Base-by-base conservation (phyloP, 1,140 invertebrate species). In the Palaemon carinicauda region DNA sequence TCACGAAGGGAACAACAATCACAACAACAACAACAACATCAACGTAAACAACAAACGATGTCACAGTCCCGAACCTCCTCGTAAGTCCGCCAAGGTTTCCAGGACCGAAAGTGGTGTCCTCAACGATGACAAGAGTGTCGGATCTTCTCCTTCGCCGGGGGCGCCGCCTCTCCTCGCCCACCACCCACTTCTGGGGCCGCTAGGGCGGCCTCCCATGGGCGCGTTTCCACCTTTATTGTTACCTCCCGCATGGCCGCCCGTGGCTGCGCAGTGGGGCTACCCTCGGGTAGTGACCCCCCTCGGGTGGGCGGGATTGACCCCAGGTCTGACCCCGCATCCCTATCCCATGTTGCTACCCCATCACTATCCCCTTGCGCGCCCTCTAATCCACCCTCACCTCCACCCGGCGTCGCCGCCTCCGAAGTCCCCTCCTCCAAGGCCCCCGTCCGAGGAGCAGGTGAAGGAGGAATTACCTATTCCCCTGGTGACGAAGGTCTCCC, bases 371-470 rank as follows among this genome's bases (percentile, higher is more conserved):
- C 71, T 89, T 77, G 50, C 82, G 82, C 71, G 80, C 74, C 71
- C 53, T 54, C 33, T 87, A 80, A 50, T 89, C 87, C 51, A 88
- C 89, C 33, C 75, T 89, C 19, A 82, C 41, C 88, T 74, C 29
- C 90, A 75, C 52, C 89, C 88, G 12, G 56, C 81, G 29, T 80
- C 89, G 24, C 85, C 87, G 65, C 71, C 85, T 17, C 79, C 89
- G 41, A 60, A 89, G 31, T n/a, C 80, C 3, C 54, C 86, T 41
- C 83, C 87, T 77, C 56, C 89, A 14, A 33, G 87, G 33, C 53
- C 88, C 90, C 89, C 89, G 89, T 54, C 85, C 90, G 89, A 54
- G 91, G 56, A 69, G 74, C 87, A 90, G 92, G 92, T 1, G 84
- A 93, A 80, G 14, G 80, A 87, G 24, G 88, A 89, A 60, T 80